Percentiles rank a stretch among this genome's conserved stretches.
Evolutionary conservation across 2,888 invertebrate genomes (phyloP).

Genomic region (Tolmerus cingulatus): DNA sequence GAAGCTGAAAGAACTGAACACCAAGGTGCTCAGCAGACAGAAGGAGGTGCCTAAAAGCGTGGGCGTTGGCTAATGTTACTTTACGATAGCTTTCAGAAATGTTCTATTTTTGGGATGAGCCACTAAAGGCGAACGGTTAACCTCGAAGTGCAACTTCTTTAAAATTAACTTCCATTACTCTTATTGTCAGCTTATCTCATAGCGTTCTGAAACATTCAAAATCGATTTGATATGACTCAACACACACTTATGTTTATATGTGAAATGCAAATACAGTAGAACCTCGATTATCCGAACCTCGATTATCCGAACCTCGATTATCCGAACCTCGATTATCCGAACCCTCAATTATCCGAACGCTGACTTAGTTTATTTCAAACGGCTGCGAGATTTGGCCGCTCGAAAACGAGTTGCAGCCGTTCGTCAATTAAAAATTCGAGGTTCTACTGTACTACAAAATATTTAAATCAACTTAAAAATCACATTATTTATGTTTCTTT

Average conservation of each 20-base stretch:
- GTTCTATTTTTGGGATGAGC: not conserved
- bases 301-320: too few relatives aligned
- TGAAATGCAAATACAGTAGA: not conserved
- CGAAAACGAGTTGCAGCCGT: too few relatives aligned
- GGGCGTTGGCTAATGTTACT: not conserved
- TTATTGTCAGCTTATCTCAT: not conserved
- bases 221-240: not conserved
- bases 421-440: too few relatives aligned
- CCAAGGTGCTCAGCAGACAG: not conserved
- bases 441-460: too few relatives aligned
- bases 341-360: too few relatives aligned
- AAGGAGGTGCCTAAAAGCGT: not conserved
- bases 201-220: not conserved
- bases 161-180: not conserved
- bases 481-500: too few relatives aligned
- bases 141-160: not conserved
- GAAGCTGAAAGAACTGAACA: not conserved
- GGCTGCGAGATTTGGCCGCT: too few relatives aligned
- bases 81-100: not conserved
- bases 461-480: too few relatives aligned
- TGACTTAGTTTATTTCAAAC: too few relatives aligned
- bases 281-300: too few relatives aligned
- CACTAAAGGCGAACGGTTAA: not conserved
- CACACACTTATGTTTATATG: not conserved
- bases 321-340: too few relatives aligned